Percentiles rank a stretch among this genome's conserved stretches.
These are phyloP conservation scores for Tapera naevia DNA, from an alignment of 2,797 vertebrate genomes.

Conservation along the genomic window DNA sequence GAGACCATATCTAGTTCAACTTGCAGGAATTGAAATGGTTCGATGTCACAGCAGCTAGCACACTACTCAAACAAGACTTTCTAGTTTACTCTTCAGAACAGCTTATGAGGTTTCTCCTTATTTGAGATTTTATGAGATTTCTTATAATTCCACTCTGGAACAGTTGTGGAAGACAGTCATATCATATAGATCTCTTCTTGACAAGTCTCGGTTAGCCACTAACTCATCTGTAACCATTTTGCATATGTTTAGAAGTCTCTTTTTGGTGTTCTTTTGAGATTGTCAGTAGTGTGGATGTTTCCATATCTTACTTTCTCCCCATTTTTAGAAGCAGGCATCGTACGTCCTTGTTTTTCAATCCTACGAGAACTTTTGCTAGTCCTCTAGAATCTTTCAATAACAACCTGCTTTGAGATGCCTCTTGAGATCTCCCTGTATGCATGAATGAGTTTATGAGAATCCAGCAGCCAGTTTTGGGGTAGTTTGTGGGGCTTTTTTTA, in stretches of 20 bases:
- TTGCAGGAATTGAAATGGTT: neutral
- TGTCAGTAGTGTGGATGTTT: neutral
- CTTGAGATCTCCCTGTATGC: neutral
- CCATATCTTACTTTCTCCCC: neutral
- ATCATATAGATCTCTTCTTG: neutral
- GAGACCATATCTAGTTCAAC: neutral
- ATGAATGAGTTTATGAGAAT: neutral
- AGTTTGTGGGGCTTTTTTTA: neutral
- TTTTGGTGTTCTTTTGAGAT: neutral
- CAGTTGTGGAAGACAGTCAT: neutral
- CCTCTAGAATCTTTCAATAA: neutral
- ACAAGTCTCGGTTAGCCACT: neutral
- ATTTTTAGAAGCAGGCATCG: neutral
- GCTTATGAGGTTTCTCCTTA: neutral
- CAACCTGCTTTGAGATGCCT: neutral
- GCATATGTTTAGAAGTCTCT: neutral
- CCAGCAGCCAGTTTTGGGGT: neutral
- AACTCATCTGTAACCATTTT: neutral
- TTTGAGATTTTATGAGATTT: neutral
- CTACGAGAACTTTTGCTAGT: neutral
- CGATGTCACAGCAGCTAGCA: neutral
- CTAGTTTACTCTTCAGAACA: neutral
- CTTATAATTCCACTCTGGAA: neutral
- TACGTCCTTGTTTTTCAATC: neutral
- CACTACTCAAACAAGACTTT: neutral